phyloP scores from a whole-genome alignment of 1,140 invertebrate species.

The Pseudomyrmex gracilis region DNA sequence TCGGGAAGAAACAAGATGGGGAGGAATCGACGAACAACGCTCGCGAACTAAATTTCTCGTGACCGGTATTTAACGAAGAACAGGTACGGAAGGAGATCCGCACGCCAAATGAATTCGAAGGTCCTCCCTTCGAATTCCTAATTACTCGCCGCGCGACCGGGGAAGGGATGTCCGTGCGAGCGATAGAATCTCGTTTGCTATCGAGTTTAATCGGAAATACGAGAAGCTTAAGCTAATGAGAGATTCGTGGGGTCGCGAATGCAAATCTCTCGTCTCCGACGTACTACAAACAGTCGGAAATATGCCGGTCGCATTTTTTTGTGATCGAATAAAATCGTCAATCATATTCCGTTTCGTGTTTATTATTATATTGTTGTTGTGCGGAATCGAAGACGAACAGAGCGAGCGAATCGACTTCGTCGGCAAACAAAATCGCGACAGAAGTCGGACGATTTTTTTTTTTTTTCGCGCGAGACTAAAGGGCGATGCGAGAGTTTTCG shows the following conservation, averaged over 20 bases:
- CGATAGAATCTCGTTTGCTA: conserved; percentile 80
- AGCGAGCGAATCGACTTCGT: conserved; percentile 72
- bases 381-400: neutral
- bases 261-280: conserved; percentile 49
- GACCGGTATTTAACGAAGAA: conserved; percentile 48
- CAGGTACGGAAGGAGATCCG: conserved; percentile 21
- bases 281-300: conserved; percentile 41
- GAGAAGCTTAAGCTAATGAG: conserved; percentile 74
- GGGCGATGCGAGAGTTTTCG: conserved; percentile 60
- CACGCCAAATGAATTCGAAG: conserved; percentile 74
- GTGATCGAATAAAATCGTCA: neutral
- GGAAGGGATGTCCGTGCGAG: conserved; percentile 74
- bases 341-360: conserved; percentile 13
- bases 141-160: conserved; percentile 74
- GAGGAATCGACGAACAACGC: conserved; percentile 20
- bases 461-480: conserved; percentile 46
- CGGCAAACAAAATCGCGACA: conserved; percentile 80
- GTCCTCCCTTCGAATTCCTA: conserved; percentile 79
- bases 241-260: conserved; percentile 64
- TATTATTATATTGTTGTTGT: neutral
- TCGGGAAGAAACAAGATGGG: neutral
- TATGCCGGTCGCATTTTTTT: conserved; percentile 33
- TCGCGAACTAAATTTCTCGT: conserved; percentile 39
- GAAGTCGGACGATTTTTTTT: neutral
- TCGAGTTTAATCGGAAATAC: conserved; percentile 75